Percentiles rank a stretch among this genome's conserved stretches.
These are phyloP conservation scores for Himalopsyche tibetana DNA, from an alignment of 2,888 invertebrate species.

Conservation along the genomic window DNA sequence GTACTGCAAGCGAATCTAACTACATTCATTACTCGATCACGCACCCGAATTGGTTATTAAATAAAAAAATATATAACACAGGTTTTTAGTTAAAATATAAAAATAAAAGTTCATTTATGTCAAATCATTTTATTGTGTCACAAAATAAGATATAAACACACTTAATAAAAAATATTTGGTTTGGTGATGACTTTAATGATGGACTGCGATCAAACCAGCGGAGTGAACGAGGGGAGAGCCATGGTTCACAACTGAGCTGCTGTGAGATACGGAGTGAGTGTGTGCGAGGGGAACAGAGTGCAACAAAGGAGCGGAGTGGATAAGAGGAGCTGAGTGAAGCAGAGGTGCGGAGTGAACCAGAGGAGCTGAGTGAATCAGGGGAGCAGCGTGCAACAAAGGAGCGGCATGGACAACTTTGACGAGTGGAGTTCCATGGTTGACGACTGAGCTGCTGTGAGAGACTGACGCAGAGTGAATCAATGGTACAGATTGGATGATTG, in stretches of 20 bases:
- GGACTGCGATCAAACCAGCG: slow-evolving; percentile 65
- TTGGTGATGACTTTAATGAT: slow-evolving; percentile 54
- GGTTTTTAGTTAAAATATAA: too few species aligned
- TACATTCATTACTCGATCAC: too few species aligned
- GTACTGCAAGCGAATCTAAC: too few species aligned
- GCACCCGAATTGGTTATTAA: too few species aligned
- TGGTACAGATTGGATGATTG: slow-evolving; percentile 68
- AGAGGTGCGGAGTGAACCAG: slow-evolving; percentile 67
- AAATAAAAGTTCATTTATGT: too few species aligned
- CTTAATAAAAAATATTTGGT: background rate
- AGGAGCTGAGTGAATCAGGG: slow-evolving; percentile 68
- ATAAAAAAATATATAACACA: too few species aligned
- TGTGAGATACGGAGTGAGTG: slow-evolving; percentile 41
- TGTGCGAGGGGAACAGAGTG: slow-evolving; percentile 69
- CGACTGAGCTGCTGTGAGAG: slow-evolving; percentile 75
- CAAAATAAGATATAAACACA: too few species aligned
- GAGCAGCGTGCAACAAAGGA: slow-evolving; percentile 67
- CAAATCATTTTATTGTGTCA: too few species aligned
- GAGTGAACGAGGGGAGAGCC: slow-evolving; percentile 68
- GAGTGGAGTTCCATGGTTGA: slow-evolving; percentile 69
- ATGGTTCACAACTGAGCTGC: slow-evolving; percentile 70
- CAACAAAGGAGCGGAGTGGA: slow-evolving; percentile 65
- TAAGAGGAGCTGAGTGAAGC: too few species aligned
- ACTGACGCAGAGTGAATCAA: slow-evolving; percentile 68
- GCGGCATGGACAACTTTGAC: slow-evolving; percentile 69